Evolutionary conservation across 1,140 invertebrate genomes (phyloP), one percentile per base, ranked within the genome.

Genomic region (Oryzaephilus surinamensis): DNA sequence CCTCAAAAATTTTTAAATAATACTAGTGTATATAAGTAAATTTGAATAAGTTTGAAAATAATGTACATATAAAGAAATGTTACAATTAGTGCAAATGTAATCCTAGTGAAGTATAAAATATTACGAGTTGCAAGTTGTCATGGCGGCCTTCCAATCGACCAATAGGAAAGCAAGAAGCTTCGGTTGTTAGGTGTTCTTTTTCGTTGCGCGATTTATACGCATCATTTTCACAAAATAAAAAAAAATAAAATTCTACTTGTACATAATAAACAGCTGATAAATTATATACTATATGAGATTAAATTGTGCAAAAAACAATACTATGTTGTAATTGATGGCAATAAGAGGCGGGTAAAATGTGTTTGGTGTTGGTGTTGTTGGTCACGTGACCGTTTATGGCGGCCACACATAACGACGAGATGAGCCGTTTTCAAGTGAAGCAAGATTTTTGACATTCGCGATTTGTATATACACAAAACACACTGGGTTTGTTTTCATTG

Each of bases 401-500:
- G 71, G 69, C 5, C 8, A 70, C 73, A 69, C 62, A 64, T 63
- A 60, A 63, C 62, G 63, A 71, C 67, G 8, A 6, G 63, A 68
- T 69, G 63, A 63, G 60, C 61, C 60, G 61, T 57, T 63, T 64
- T 63, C 62, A 62, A 8, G 8, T n/a, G 5, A 24, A 11, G 63
- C 67, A 56, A 64, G 24, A 62, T 58, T 66, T 63, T 62, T 71
- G 68, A 72, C 68, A 68, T 66, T 69, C 61, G 57, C 65, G 57
- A 66, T 73, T 74, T 74, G 71, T 74, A 73, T 70, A n/a, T n/a
- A n/a, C n/a, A 74, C 71, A 72, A 68, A 55, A 55, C n/a, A n/a
- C n/a, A n/a, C n/a, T n/a, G n/a, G n/a, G 63, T 61, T 63, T 65
- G 63, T 65, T 67, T 65, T 62, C 61, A 61, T 64, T 56, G 54